These are phyloP conservation scores for Vulpes lagopus DNA, from an alignment of 2,113 vertebrate genomes.

Conservation along the genomic window DNA sequence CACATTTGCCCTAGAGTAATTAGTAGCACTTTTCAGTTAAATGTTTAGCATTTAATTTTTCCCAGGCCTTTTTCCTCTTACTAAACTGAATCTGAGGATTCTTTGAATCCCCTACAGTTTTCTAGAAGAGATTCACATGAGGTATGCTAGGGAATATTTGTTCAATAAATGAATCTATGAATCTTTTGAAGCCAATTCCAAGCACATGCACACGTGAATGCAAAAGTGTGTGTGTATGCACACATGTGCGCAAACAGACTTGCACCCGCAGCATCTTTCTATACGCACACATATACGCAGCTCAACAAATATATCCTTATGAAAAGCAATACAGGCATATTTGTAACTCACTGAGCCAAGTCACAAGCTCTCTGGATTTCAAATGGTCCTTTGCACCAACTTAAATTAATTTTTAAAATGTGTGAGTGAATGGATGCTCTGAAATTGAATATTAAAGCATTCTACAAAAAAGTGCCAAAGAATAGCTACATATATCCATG, in stretches of 20 bases:
- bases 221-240: background rate
- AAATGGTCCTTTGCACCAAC: conserved; percentile 59
- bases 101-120: background rate
- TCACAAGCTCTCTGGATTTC: conserved; percentile 11
- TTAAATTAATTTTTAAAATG: conserved; percentile 55
- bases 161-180: background rate
- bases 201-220: background rate
- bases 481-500: conserved; percentile 53
- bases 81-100: background rate
- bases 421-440: conserved; percentile 46
- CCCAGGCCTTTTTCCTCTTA: conserved; percentile 1
- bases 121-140: background rate
- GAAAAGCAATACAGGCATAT: background rate
- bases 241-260: background rate
- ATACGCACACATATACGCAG: background rate
- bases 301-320: background rate
- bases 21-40: background rate
- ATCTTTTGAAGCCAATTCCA: background rate
- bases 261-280: background rate
- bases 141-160: background rate
- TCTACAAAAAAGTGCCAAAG: conserved; percentile 57
- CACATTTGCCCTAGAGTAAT: background rate
- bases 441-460: conserved; percentile 73
- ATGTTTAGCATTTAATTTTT: conserved; percentile 6
- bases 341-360: background rate